Percentiles rank a stretch among this genome's conserved stretches.
phyloP scores from a whole-genome alignment of 2,888 invertebrate species.

The Melanophora roralis region DNA sequence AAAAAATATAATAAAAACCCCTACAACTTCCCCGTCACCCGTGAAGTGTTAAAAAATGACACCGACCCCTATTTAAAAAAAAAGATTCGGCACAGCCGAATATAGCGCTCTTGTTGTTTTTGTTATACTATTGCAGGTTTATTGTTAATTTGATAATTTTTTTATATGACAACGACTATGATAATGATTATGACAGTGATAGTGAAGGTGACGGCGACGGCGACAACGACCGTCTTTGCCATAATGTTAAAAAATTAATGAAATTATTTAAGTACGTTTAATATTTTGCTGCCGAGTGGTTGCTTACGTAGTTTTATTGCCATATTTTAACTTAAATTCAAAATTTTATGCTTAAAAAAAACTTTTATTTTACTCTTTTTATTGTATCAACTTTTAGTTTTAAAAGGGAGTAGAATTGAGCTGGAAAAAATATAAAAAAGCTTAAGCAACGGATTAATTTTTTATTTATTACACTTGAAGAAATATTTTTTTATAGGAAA shows the following conservation, averaged over 20 bases:
- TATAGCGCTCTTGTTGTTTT: conserved; percentile 20
- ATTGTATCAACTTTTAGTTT: conserved; percentile 4
- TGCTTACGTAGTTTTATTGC: conserved; percentile 71
- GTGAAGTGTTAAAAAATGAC: too few relatives aligned
- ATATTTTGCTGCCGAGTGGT: conserved; percentile 13
- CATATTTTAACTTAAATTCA: conserved; percentile 62
- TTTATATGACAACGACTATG: conserved; percentile 29
- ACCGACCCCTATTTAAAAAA: too few relatives aligned
- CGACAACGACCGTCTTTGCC: background rate
- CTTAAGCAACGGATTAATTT: background rate
- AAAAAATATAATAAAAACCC: too few relatives aligned
- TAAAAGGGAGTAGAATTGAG: conserved; percentile 7
- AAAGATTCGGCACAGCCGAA: too few relatives aligned
- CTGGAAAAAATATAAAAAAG: background rate
- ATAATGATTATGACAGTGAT: background rate
- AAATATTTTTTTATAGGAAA: background rate
- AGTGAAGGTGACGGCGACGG: background rate
- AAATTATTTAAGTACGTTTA: conserved; percentile 15
- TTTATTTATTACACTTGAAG: background rate
- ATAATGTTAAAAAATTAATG: conserved; percentile 17
- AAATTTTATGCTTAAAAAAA: conserved; percentile 26
- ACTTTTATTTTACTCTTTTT: background rate
- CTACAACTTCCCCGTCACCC: too few relatives aligned
- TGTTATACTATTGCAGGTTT: conserved; percentile 14
- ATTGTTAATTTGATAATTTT: conserved; percentile 24